These are phyloP conservation scores for Tragulus kanchil DNA, from an alignment of 2,113 vertebrate species.

Conservation along the genomic window DNA sequence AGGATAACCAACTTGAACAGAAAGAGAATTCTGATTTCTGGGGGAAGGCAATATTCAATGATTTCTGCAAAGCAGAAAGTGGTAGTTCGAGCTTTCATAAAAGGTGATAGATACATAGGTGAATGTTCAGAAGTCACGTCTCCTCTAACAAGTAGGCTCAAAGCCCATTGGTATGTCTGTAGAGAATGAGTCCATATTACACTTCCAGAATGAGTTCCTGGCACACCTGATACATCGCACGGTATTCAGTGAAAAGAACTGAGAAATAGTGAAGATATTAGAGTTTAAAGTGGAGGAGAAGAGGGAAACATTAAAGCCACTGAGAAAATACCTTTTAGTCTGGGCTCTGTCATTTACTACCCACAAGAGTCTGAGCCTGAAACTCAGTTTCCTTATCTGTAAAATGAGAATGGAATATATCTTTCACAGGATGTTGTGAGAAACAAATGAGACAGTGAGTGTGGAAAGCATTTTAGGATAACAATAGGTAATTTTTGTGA, in stretches of 20 bases:
- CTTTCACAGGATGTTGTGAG: not conserved
- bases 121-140: conserved; percentile 2
- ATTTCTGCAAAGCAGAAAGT: conserved; percentile 53
- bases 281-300: conserved; percentile 21
- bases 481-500: conserved; percentile 22
- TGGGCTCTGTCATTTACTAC: not conserved
- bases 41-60: not conserved
- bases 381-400: not conserved
- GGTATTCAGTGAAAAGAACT: conserved; percentile 2
- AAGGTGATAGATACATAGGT: not conserved
- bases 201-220: conserved; percentile 52
- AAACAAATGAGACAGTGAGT: conserved; percentile 17
- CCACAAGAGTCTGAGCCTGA: not conserved
- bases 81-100: conserved; percentile 36
- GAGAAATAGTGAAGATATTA: conserved; percentile 7
- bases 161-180: not conserved
- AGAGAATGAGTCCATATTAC: conserved; percentile 3
- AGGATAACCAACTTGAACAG: conserved; percentile 50
- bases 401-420: conserved; percentile 1
- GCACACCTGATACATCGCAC: not conserved
- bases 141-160: conserved; percentile 11
- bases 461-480: conserved; percentile 1
- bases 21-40: conserved; percentile 50
- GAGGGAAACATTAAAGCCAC: not conserved
- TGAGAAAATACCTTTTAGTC: not conserved